phyloP scores from a whole-genome alignment of 2,797 vertebrate genomes.

The Macropodus opercularis region DNA sequence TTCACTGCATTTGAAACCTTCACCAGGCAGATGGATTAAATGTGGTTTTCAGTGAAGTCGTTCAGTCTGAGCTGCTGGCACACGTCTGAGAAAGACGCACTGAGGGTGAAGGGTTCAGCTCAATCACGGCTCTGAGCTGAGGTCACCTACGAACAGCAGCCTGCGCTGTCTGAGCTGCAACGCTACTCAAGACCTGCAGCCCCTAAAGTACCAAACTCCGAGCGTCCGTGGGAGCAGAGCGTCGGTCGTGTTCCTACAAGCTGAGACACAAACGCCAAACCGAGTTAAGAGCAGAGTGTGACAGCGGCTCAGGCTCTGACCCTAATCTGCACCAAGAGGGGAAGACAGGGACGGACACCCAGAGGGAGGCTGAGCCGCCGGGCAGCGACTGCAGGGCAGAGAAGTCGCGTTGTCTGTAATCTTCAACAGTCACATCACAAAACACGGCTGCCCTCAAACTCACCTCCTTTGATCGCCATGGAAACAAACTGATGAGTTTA shows the following conservation, averaged over 20 bases:
- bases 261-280: constrained; percentile 49
- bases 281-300: constrained; percentile 43
- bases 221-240: constrained; percentile 3
- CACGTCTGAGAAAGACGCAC: constrained; percentile 7
- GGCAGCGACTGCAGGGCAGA: not conserved
- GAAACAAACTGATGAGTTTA: no score
- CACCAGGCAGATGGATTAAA: rapidly evolving
- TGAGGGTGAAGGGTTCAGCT: no score
- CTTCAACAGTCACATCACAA: constrained; percentile 4
- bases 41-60: rapidly evolving
- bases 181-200: not conserved
- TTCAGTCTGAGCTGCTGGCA: constrained; percentile 6
- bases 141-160: no score
- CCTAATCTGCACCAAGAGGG: constrained; percentile 47
- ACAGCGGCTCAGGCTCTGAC: constrained; percentile 54
- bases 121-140: no score
- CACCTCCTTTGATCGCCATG: not conserved
- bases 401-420: constrained; percentile 16
- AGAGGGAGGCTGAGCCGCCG: not conserved
- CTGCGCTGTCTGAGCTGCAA: no score
- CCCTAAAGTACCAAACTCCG: not conserved
- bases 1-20: not conserved
- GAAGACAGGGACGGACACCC: constrained; percentile 20
- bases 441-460: not conserved
- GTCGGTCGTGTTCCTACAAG: constrained; percentile 10